These are phyloP conservation scores for Conus betulinus DNA, from an alignment of 1,140 invertebrate genomes.

Conservation along the genomic window DNA sequence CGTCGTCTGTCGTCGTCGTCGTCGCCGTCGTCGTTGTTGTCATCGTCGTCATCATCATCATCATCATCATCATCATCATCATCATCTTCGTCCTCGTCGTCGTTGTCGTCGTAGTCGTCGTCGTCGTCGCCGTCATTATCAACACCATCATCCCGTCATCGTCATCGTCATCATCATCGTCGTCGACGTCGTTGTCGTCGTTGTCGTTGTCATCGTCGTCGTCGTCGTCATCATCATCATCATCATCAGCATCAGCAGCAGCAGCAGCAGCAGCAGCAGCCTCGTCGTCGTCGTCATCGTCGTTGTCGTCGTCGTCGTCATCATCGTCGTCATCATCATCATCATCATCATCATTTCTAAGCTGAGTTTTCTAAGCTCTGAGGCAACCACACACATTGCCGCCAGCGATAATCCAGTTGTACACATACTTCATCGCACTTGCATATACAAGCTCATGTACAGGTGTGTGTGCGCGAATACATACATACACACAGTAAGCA, in stretches of 20 bases:
- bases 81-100: conserved; percentile 3
- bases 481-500: no score
- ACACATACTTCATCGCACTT: no score
- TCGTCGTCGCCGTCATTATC: neutral
- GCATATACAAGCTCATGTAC: no score
- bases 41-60: conserved; percentile 18
- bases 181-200: neutral
- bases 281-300: conserved; percentile 14
- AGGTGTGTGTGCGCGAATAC: no score
- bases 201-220: neutral
- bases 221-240: conserved; percentile 22
- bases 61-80: neutral
- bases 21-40: neutral
- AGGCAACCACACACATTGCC: no score
- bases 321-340: neutral
- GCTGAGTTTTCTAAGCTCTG: no score
- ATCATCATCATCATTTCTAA: neutral
- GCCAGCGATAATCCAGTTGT: no score
- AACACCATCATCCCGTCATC: neutral
- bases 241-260: conserved; percentile 2
- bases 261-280: neutral
- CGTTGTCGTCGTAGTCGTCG: neutral
- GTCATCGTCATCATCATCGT: neutral
- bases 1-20: neutral
- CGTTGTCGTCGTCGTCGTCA: conserved; percentile 17